Evolutionary conservation across 2,113 vertebrate genomes (phyloP).

Genomic region (zebrafish (Danio rerio)): DNA sequence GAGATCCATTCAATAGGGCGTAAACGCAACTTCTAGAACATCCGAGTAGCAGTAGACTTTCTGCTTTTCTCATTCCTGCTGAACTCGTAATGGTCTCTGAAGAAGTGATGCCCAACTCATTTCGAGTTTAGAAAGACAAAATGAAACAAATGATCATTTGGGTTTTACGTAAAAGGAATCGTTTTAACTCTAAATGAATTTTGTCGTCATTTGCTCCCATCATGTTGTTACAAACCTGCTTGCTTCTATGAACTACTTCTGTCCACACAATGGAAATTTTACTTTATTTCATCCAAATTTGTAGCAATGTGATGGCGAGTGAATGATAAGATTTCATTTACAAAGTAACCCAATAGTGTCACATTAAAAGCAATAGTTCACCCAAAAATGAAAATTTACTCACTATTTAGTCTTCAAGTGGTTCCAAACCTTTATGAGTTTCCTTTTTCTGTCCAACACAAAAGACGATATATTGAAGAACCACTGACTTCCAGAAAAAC

Average conservation of each 20-base stretch:
- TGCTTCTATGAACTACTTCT: too few relatives aligned
- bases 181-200: too few relatives aligned
- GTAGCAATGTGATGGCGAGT: too few relatives aligned
- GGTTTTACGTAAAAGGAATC: too few relatives aligned
- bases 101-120: constrained; percentile 2
- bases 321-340: too few relatives aligned
- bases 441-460: not conserved
- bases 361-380: not conserved
- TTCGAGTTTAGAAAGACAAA: not conserved
- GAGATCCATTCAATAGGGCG: constrained; percentile 2
- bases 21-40: not conserved
- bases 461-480: not conserved
- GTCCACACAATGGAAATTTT: too few relatives aligned
- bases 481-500: too few relatives aligned
- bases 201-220: too few relatives aligned
- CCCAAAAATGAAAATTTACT: not conserved
- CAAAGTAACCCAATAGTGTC: too few relatives aligned
- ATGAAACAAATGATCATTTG: not conserved
- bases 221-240: too few relatives aligned
- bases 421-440: not conserved
- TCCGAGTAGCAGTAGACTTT: not conserved
- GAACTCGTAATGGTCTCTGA: not conserved
- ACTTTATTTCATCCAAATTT: too few relatives aligned
- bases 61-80: not conserved
- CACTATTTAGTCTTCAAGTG: not conserved